phyloP scores from a whole-genome alignment of 2,797 vertebrate genomes.

The Natrix natrix region DNA sequence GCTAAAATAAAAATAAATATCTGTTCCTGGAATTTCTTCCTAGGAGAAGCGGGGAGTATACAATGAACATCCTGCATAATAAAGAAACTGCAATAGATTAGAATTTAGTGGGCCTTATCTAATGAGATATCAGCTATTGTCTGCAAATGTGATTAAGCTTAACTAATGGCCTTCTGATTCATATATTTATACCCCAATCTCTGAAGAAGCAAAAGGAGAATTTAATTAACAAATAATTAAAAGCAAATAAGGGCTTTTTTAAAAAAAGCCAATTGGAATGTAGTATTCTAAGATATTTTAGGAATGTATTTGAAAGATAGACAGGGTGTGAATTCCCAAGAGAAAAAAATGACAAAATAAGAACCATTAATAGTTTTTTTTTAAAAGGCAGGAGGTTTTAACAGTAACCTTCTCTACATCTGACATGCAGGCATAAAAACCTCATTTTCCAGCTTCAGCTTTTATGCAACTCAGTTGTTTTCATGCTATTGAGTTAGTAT shows the following conservation, averaged over 20 bases:
- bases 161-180: background rate
- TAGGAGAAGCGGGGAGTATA: background rate
- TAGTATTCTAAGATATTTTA: background rate
- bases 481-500: background rate
- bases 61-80: background rate
- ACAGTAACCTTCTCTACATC: background rate
- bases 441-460: background rate
- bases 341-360: background rate
- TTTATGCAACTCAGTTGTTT: background rate
- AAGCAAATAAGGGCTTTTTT: background rate
- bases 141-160: background rate
- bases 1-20: background rate
- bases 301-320: background rate
- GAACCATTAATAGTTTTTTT: background rate
- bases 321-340: background rate
- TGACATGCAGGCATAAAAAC: background rate
- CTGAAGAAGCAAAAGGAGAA: background rate
- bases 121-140: background rate
- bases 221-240: slow-evolving; percentile 1
- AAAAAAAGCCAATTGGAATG: background rate
- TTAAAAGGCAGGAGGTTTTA: background rate
- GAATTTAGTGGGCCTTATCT: background rate
- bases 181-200: background rate
- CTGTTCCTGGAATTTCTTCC: background rate
- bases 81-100: background rate